Evolutionary conservation across 2,113 vertebrate species (phyloP).

Genomic region (Natator depressus): DNA sequence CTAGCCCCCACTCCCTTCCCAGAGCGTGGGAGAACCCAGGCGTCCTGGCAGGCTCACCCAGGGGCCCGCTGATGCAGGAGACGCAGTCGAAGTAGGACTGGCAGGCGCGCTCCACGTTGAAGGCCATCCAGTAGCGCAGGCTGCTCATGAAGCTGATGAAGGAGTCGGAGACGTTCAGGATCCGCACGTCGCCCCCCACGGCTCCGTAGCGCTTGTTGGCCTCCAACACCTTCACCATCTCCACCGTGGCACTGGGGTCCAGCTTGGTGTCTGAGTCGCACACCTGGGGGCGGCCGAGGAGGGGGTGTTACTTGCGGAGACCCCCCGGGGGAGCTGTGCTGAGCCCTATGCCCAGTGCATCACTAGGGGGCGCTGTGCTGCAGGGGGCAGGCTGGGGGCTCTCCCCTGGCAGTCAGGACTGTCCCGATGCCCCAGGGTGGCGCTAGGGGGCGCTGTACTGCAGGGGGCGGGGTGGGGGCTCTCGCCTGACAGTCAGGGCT

Average conservation of each 20-base stretch:
- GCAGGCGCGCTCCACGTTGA: conserved; percentile 89
- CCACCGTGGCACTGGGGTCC: conserved; percentile 85
- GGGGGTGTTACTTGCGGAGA: too few species aligned
- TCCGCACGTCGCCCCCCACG: conserved; percentile 91
- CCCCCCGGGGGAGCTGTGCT: too few species aligned
- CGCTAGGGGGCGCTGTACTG: too few species aligned
- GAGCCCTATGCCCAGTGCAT: too few species aligned
- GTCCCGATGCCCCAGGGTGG: too few species aligned
- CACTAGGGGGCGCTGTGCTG: too few species aligned
- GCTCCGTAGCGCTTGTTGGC: conserved; percentile 85
- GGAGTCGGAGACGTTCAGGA: conserved; percentile 89
- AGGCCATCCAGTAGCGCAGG: conserved; percentile 93
- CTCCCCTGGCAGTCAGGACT: too few species aligned
- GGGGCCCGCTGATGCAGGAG: conserved; percentile 92
- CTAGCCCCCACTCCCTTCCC: not conserved
- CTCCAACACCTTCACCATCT: conserved; percentile 89
- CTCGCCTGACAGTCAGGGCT: too few species aligned
- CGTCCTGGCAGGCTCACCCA: conserved; percentile 78
- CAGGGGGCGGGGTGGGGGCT: too few species aligned
- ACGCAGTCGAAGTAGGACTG: conserved; percentile 93
- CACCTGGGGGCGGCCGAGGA: conserved; percentile 78
- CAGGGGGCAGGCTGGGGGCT: too few species aligned
- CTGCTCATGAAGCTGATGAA: conserved; percentile 95
- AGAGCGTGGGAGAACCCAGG: not conserved
- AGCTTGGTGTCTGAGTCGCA: conserved; percentile 93